These are phyloP conservation scores for Bufo gargarizans DNA, from an alignment of 2,113 vertebrate genomes.

Conservation along the genomic window DNA sequence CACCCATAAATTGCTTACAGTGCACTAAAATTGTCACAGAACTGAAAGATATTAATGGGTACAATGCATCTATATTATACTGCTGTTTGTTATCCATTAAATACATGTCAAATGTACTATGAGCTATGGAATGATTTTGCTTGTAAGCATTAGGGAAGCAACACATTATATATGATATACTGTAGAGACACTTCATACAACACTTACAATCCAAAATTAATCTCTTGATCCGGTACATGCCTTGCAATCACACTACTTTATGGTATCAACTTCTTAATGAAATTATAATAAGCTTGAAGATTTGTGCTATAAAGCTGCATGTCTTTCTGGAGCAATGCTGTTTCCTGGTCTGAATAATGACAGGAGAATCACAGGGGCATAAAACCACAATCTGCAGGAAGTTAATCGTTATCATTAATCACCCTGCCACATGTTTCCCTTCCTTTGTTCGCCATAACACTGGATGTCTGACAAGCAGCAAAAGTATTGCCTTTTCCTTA, in stretches of 20 bases:
- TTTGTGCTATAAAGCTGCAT: constrained; percentile 50
- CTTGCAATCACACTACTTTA: constrained; percentile 57
- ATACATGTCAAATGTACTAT: neutral
- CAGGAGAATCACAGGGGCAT: constrained; percentile 75
- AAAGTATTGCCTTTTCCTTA: constrained; percentile 62
- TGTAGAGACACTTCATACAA: constrained; percentile 36
- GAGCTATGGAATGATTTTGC: neutral
- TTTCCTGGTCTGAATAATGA: constrained; percentile 74
- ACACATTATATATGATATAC: constrained; percentile 29
- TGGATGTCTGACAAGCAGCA: constrained; percentile 55
- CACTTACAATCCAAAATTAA: constrained; percentile 35
- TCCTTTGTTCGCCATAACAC: constrained; percentile 54
- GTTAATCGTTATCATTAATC: constrained; percentile 87
- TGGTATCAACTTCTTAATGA: constrained; percentile 57
- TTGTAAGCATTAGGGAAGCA: neutral
- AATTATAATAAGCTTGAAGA: constrained; percentile 59
- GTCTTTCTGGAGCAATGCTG: constrained; percentile 64
- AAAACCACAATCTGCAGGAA: constrained; percentile 78
- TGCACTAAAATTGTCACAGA: neutral
- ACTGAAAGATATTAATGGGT: constrained; percentile 13
- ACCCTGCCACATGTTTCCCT: constrained; percentile 62
- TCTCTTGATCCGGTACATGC: constrained; percentile 55
- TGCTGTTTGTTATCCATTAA: constrained; percentile 29
- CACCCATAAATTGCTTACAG: neutral
- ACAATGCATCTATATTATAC: constrained; percentile 20